These are phyloP conservation scores for Drosophila prosaltans DNA, from an alignment of 1,140 invertebrate genomes.

Conservation along the genomic window DNA sequence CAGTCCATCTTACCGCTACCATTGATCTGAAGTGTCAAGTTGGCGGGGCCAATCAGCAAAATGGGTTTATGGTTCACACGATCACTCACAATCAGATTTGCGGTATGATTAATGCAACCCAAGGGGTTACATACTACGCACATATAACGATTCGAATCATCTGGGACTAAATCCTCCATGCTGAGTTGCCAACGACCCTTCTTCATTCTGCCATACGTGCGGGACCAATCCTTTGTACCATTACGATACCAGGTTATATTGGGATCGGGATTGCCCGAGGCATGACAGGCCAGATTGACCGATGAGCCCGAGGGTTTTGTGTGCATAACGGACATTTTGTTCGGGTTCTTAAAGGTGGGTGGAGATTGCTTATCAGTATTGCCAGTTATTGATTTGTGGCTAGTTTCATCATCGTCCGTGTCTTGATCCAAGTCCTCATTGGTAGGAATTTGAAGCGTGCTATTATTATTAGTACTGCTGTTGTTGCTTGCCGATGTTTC, in stretches of 20 bases:
- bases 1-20: conserved; percentile 69
- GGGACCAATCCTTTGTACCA: conserved; percentile 86
- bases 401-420: conserved; percentile 50
- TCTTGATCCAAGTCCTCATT: conserved; percentile 19
- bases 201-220: conserved; percentile 81
- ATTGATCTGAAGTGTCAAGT: conserved; percentile 67
- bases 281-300: conserved; percentile 87
- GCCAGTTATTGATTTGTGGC: conserved; percentile 18
- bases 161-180: conserved; percentile 89
- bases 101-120: conserved; percentile 91
- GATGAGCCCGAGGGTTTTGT: conserved; percentile 88
- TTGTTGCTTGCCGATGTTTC: conserved; percentile 46
- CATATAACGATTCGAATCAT: conserved; percentile 93
- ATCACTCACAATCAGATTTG: conserved; percentile 82
- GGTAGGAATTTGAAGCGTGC: neutral
- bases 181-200: conserved; percentile 87
- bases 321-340: conserved; percentile 79
- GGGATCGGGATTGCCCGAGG: conserved; percentile 89
- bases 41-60: conserved; percentile 49
- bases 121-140: conserved; percentile 91
- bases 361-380: conserved; percentile 18
- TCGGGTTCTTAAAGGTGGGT: conserved; percentile 59
- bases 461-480: neutral
- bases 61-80: conserved; percentile 80
- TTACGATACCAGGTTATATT: conserved; percentile 92